Evolutionary conservation across 2,888 invertebrate species (phyloP).

Genomic region (Argyresthia goedartella): DNA sequence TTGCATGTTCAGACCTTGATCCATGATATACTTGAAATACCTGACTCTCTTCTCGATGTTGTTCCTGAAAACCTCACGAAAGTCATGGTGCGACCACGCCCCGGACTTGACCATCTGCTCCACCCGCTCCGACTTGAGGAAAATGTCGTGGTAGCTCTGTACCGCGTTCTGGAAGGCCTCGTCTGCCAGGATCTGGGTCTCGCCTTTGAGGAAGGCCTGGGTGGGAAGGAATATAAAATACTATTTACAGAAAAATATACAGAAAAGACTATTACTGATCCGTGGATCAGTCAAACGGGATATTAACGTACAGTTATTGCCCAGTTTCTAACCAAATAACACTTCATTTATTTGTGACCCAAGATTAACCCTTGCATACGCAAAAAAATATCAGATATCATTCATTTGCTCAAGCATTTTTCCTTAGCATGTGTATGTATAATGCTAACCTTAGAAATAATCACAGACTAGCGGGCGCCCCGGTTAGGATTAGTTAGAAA

Average conservation of each 20-base stretch:
- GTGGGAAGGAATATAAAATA: not conserved
- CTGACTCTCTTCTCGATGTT: constrained; percentile 98
- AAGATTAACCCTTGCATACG: no score
- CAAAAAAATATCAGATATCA: no score
- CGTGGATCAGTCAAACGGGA: no score
- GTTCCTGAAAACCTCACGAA: constrained; percentile 94
- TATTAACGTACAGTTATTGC: no score
- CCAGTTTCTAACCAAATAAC: no score
- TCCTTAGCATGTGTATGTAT: no score
- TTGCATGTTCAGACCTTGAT: not conserved
- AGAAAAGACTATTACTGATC: no score
- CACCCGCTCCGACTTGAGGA: constrained; percentile 96
- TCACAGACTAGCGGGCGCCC: no score
- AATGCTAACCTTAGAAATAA: no score
- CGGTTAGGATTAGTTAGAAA: no score
- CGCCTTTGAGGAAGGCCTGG: constrained; percentile 95
- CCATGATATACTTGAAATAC: constrained; percentile 39
- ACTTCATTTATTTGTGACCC: no score
- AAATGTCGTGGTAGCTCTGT: constrained; percentile 95
- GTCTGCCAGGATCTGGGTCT: constrained; percentile 97
- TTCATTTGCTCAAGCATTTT: no score
- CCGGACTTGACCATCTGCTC: constrained; percentile 97
- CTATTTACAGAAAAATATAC: not conserved
- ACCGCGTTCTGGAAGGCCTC: constrained; percentile 99
- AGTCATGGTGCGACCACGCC: constrained; percentile 98